Base-by-base conservation (phyloP, 2,888 invertebrate genomes). In the Colletes collaris region DNA sequence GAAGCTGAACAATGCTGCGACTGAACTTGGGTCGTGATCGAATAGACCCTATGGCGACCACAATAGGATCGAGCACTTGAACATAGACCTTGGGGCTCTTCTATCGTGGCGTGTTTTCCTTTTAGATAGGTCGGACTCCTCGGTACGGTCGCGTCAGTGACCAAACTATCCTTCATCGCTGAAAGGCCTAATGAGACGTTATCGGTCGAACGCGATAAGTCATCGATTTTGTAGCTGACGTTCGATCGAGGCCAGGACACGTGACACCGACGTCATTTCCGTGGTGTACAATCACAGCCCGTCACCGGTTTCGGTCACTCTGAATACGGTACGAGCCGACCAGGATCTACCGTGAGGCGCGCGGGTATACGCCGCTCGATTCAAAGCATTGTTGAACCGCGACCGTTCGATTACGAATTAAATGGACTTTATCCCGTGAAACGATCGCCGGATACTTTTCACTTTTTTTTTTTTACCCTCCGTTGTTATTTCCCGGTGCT, bases 191-290 rank as follows among this genome's bases (percentile, higher is more conserved):
- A 62, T 49, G 19, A 44, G 53, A 35, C 55, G 63, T 16, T 10
- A n/a, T 68, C 50, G 13, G 37, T 37, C 58, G n/a, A 46, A 19
- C 46, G 10, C 46, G 40, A 11, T 13, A 52, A 53, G 13, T 44
- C 44, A 16, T 52, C 68, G 81, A 62, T 55, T 16, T 75, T 69
- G 76, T 68, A 74, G 75, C 44, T 16, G 27, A 35, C 27, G 19
- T 58, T 62, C 59, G 50, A 55, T 16, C 53, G 40, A 8, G 19
- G 40, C 53, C 46, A 55, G 53, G 35, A 69, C 69, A 55, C 65
- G 72, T 74, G 85, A 84, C 75, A 72, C 68, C 70, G 84, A 75
- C 74, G 76, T 86, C 68, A 85, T 85, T 85, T 85, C 80, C 83
- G 83, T 58, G 73, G 58, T 50, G 70, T 70, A 75, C 85, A 85